Evolutionary conservation across 2,797 vertebrate species (phyloP).

Genomic region (Zenarchopterus dispar): DNA sequence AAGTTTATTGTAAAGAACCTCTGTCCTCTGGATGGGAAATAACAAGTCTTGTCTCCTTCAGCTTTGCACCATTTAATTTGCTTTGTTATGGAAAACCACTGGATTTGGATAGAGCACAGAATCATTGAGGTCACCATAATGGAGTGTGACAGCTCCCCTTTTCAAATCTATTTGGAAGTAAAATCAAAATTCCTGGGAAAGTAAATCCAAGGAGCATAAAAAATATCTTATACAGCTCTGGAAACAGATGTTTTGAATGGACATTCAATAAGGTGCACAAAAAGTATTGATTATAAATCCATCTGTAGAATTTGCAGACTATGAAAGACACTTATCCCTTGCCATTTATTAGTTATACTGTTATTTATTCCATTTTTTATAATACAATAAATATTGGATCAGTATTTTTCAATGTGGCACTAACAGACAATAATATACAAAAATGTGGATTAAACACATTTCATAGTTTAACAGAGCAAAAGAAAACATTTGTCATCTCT

Average conservation of each 20-base stretch:
- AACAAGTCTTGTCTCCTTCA: slow-evolving; percentile 75
- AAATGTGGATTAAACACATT: slow-evolving; percentile 17
- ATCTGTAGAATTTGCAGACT: slow-evolving; percentile 21
- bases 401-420: background rate
- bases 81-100: slow-evolving; percentile 82
- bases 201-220: slow-evolving; percentile 60
- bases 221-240: slow-evolving; percentile 59
- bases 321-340: background rate
- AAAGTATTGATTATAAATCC: slow-evolving; percentile 27
- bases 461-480: slow-evolving; percentile 21
- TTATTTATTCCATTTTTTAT: slow-evolving; percentile 3
- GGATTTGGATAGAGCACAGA: slow-evolving; percentile 78
- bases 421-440: background rate
- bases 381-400: slow-evolving; percentile 7
- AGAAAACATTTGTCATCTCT: slow-evolving; percentile 48
- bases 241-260: slow-evolving; percentile 64
- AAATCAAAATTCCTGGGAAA: slow-evolving; percentile 81
- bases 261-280: slow-evolving; percentile 27
- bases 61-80: slow-evolving; percentile 79
- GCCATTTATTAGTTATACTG: background rate
- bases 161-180: slow-evolving; percentile 80
- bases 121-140: slow-evolving; percentile 82
- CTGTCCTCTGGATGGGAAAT: slow-evolving; percentile 73
- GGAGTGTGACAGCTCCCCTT: slow-evolving; percentile 79
- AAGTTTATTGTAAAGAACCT: slow-evolving; percentile 73